phyloP scores from a whole-genome alignment of 2,797 vertebrate genomes.

The Sebastes trivittatus region DNA sequence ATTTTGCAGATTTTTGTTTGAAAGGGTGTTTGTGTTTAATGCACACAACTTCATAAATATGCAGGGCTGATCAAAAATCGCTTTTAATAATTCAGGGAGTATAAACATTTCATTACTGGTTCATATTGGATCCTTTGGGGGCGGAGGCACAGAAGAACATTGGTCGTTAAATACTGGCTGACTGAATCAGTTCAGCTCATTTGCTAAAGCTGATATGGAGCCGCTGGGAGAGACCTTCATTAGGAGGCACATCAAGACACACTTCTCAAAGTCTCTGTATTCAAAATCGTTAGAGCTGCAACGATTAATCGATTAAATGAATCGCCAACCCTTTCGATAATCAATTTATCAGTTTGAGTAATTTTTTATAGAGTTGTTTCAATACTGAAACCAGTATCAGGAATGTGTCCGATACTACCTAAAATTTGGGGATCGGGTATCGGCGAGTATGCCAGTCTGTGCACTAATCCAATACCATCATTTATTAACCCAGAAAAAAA shows the following conservation, averaged over 20 bases:
- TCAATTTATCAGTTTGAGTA: too few species aligned
- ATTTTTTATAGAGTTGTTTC: too few species aligned
- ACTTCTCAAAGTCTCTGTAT: neutral
- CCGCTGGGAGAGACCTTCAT: neutral
- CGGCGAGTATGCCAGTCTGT: too few species aligned
- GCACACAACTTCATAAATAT: neutral
- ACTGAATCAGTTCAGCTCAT: neutral
- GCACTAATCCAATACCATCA: fast-evolving
- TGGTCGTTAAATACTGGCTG: neutral
- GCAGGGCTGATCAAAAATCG: neutral
- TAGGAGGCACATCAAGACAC: neutral
- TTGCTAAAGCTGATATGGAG: neutral
- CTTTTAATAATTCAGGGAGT: neutral
- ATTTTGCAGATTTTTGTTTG: neutral
- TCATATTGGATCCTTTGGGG: neutral
- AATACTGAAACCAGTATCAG: too few species aligned
- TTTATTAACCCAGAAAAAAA: too few species aligned
- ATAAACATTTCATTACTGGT: neutral
- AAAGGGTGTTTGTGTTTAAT: neutral
- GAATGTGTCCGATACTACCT: too few species aligned
- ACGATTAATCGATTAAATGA: too few species aligned
- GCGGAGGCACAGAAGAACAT: neutral
- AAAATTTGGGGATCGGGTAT: too few species aligned
- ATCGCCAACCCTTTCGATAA: too few species aligned
- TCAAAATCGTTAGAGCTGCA: neutral